Base-by-base conservation (phyloP, 2,888 invertebrate genomes). In the Phlogophora meticulosa region DNA sequence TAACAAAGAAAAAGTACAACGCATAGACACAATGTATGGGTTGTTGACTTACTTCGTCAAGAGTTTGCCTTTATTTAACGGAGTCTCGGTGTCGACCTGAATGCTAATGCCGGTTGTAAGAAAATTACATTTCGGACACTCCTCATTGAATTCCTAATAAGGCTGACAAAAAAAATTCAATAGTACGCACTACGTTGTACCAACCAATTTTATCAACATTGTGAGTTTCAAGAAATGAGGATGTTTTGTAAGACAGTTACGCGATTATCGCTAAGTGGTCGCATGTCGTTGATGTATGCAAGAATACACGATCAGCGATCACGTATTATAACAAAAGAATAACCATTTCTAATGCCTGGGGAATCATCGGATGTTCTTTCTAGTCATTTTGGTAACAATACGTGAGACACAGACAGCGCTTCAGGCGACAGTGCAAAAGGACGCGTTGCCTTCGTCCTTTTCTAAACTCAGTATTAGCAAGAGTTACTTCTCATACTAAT, bases 11-110 rank as follows among this genome's bases (percentile, higher is more conserved):
- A 94, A 92, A 91, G 81, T 81, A 85, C 83, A 82, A 81, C 81
- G 83, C 85, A 78, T 79, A 82, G 81, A 85, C 83, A 85, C 75
- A 79, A 78, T 83, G 83, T 87, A 87, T 86, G 89, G 91, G 90
- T 91, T 93, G 91, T 93, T 94, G 92, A 93, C 93, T 93, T 89
- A 87, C 86, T 84, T 79, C 85, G 83, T 81, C 84, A 78, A 85
- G 79, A 77, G 85, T 83, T 83, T 81, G 80, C 82, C 79, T 88
- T 86, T 85, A 85, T 88, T 89, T 88, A 91, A 92, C 91, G 89
- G 89, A 87, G 82, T 81, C 65, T 76, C 38, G 74, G 72, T 76
- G 79, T 76, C 80, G 83, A 61, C 80, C 70, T 82, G 91, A 89
- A 92, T 92, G 82, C 83, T 89, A 90, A 91, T 91, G 82, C 67